These are phyloP conservation scores for Rutilus rutilus DNA, from an alignment of 2,113 vertebrate species.

Conservation along the genomic window DNA sequence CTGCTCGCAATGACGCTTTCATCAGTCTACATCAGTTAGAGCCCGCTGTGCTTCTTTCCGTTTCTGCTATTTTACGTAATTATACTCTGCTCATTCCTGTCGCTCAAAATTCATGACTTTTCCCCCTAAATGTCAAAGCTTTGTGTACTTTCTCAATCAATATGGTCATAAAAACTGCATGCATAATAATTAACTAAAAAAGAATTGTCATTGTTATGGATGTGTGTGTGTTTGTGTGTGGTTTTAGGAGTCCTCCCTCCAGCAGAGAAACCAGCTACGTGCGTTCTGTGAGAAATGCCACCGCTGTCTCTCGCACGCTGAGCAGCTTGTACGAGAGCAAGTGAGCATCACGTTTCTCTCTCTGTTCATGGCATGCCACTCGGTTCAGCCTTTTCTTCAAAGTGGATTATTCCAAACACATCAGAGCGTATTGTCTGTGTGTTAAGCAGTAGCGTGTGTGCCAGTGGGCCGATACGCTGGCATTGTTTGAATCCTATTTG, in stretches of 20 bases:
- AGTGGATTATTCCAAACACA: not conserved
- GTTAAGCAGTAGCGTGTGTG: conserved; percentile 10
- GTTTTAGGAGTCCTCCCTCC: conserved; percentile 75
- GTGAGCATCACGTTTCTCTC: conserved; percentile 61
- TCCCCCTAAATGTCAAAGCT: not conserved
- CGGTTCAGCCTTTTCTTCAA: not conserved
- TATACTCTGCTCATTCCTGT: not conserved
- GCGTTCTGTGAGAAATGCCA: conserved; percentile 79
- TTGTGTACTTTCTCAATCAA: not conserved
- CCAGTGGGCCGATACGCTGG: conserved; percentile 4
- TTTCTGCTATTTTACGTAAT: conserved; percentile 50
- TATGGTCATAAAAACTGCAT: not conserved
- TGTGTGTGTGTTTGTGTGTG: conserved; percentile 41
- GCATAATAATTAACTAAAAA: not conserved
- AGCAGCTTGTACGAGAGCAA: conserved; percentile 80
- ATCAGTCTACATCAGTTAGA: conserved; percentile 40
- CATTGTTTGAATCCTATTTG: conserved; percentile 29
- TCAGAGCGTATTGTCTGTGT: not conserved
- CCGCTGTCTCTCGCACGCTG: conserved; percentile 75
- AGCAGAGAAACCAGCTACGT: conserved; percentile 78
- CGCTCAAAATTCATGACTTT: not conserved
- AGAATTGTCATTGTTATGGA: conserved; percentile 37
- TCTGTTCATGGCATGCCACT: not conserved
- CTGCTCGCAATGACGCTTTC: conserved; percentile 36
- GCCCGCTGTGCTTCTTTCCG: conserved; percentile 26